Evolutionary conservation across 2,888 invertebrate genomes (phyloP).

Genomic region (Laothoe populi): DNA sequence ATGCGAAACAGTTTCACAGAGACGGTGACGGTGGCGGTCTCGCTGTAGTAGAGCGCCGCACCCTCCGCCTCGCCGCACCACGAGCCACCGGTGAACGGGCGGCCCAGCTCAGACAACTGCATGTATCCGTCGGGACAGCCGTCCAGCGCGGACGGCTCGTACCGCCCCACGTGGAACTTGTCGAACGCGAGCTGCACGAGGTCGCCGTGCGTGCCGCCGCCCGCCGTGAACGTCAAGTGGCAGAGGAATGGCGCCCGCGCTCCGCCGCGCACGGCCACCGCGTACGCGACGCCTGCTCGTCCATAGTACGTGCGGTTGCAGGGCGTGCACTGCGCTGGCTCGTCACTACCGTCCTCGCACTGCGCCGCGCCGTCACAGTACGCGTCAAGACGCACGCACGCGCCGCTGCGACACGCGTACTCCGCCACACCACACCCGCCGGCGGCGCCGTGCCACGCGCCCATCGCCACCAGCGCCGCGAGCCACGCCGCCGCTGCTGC

Average conservation of each 20-base stretch:
- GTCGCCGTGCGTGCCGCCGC: constrained; percentile 94
- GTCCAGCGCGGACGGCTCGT: constrained; percentile 88
- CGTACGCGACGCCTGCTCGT: constrained; percentile 92
- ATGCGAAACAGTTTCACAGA: constrained; percentile 91
- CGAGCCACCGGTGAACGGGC: constrained; percentile 94
- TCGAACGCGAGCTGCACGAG: constrained; percentile 95
- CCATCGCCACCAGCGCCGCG: constrained; percentile 39
- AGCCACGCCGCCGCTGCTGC: constrained; percentile 30
- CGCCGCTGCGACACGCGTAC: constrained; percentile 83
- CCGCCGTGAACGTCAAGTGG: constrained; percentile 96
- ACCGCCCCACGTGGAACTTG: constrained; percentile 93
- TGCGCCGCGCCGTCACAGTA: constrained; percentile 94
- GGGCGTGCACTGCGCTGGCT: constrained; percentile 85
- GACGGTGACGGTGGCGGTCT: constrained; percentile 94
- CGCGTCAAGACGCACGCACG: constrained; percentile 93
- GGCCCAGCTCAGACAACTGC: constrained; percentile 93
- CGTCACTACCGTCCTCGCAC: constrained; percentile 94
- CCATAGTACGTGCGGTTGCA: constrained; percentile 97
- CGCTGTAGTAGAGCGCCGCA: constrained; percentile 94
- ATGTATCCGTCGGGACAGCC: constrained; percentile 95
- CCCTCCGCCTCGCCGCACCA: constrained; percentile 95
- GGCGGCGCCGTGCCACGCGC: constrained; percentile 56
- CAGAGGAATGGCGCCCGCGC: constrained; percentile 94
- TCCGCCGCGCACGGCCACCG: constrained; percentile 90
- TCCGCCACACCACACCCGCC: constrained; percentile 72